These are phyloP conservation scores for Aphelocoma californica DNA, from an alignment of 2,797 vertebrate species.

Conservation along the genomic window DNA sequence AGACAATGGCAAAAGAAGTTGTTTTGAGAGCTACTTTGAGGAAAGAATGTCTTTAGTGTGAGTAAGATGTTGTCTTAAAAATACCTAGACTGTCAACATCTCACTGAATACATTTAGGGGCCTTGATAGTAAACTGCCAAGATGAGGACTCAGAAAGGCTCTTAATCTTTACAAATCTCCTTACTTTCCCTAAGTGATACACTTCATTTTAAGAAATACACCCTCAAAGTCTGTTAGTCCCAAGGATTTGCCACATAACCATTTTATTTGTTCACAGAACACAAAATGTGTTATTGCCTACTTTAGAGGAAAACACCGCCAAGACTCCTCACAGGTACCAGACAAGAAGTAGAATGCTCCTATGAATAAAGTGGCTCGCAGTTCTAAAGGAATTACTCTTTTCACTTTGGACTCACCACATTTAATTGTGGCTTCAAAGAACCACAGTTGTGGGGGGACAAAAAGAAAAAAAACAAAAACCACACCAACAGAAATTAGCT, in stretches of 20 bases:
- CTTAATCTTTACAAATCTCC: constrained; percentile 11
- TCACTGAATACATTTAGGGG: constrained; percentile 52
- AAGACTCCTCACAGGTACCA: not conserved
- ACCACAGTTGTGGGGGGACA: not conserved
- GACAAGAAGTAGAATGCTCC: not conserved
- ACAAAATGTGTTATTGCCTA: not conserved
- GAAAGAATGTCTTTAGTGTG: not conserved
- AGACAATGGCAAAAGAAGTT: constrained; percentile 10
- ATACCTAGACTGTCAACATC: constrained; percentile 43
- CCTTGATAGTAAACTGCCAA: constrained; percentile 43
- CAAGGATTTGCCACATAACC: not conserved
- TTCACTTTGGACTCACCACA: not conserved
- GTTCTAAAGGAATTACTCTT: not conserved
- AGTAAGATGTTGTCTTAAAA: constrained; percentile 42
- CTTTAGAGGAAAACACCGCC: not conserved
- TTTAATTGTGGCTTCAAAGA: not conserved
- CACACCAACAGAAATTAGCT: not conserved
- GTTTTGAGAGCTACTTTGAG: constrained; percentile 4
- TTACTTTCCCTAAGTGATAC: not conserved
- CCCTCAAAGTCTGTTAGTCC: not conserved
- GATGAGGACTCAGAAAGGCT: not conserved
- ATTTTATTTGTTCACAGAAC: not conserved
- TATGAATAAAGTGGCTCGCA: not conserved
- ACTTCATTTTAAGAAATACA: not conserved
- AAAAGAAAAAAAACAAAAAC: not conserved